A percentile compares a stretch with the other conserved stretches of the same genome.
phyloP scores from a whole-genome alignment of 1,140 invertebrate genomes.

The Dryas iulia region DNA sequence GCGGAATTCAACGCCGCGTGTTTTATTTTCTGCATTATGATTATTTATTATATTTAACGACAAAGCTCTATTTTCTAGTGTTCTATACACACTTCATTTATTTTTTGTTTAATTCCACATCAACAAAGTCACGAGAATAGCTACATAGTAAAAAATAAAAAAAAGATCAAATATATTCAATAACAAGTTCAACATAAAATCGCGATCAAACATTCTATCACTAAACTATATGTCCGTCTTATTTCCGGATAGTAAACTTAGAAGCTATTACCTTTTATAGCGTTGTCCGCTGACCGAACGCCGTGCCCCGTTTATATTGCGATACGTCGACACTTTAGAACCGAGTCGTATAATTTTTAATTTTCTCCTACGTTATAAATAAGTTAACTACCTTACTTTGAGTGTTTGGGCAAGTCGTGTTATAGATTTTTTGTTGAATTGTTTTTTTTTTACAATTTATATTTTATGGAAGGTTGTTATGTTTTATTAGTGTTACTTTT shows the following conservation, averaged over 20 bases:
- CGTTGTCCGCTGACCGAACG: constrained; percentile 21
- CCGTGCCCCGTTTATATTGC: constrained; percentile 11
- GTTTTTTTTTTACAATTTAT: neutral
- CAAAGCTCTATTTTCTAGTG: too few species aligned
- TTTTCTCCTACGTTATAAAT: neutral
- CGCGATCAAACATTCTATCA: constrained; percentile 10
- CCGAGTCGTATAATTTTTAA: neutral
- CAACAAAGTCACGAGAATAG: too few species aligned
- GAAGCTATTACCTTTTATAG: constrained; percentile 33
- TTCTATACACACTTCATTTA: neutral
- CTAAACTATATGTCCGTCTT: constrained; percentile 18
- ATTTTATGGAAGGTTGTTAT: neutral
- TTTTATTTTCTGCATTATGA: too few species aligned
- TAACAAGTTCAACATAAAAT: constrained; percentile 19
- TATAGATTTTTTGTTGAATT: neutral
- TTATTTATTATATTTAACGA: too few species aligned
- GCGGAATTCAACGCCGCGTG: too few species aligned
- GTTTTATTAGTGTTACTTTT: neutral
- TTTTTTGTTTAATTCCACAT: too few species aligned
- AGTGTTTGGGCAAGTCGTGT: neutral
- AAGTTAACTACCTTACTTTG: neutral
- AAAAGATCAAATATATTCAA: neutral
- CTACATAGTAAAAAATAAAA: too few species aligned
- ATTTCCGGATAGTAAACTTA: constrained; percentile 33
- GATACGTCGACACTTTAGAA: constrained; percentile 2